Percentiles rank a stretch among this genome's conserved stretches.
These are phyloP conservation scores for Aplysia californica DNA, from an alignment of 1,140 invertebrate genomes.

Conservation along the genomic window DNA sequence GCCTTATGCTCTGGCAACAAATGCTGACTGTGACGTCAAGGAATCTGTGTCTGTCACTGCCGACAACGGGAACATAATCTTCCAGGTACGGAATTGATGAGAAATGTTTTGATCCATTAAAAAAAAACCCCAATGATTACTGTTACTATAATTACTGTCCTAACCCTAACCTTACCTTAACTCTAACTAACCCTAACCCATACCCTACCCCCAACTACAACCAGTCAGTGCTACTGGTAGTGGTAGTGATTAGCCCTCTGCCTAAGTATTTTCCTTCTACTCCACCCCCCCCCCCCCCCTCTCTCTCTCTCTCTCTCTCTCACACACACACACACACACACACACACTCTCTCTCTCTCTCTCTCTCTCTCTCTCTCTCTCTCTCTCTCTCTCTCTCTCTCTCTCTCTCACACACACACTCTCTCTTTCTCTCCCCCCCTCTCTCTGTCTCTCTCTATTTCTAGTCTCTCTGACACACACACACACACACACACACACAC, in stretches of 20 bases:
- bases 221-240: not conserved
- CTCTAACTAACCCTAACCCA: not conserved
- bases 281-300: not conserved
- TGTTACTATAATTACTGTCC: no score
- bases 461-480: not conserved
- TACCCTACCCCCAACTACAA: not conserved
- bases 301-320: not conserved
- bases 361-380: not conserved
- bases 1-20: constrained; percentile 23
- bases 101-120: no score
- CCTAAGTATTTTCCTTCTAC: no score
- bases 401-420: not conserved
- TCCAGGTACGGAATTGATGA: no score
- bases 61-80: constrained; percentile 12
- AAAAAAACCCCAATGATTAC: no score
- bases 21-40: constrained; percentile 24
- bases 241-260: no score
- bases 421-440: not conserved
- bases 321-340: not conserved
- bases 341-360: not conserved
- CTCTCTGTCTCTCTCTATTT: not conserved
- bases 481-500: not conserved
- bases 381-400: not conserved
- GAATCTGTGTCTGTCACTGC: constrained; percentile 29
- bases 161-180: no score